Conservation (phyloP, 2,888 invertebrate genomes). For the Torymus auratus region DNA sequence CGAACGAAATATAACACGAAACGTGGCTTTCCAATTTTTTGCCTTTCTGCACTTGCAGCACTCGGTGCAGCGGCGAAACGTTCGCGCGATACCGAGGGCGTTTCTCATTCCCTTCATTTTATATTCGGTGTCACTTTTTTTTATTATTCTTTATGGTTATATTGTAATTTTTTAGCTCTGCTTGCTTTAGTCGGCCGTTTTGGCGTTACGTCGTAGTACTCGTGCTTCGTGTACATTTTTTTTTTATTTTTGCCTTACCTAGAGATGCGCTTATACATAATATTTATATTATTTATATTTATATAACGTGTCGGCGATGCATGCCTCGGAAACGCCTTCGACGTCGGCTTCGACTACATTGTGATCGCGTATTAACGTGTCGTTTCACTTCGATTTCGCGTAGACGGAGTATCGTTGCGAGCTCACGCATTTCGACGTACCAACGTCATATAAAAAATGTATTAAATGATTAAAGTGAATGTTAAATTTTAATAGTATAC, state of each 20-base stretch:
- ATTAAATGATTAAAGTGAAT: slow-evolving; percentile 40
- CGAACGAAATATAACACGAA: slow-evolving; percentile 6
- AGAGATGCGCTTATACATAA: slow-evolving; percentile 49
- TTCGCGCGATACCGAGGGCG: slow-evolving; percentile 11
- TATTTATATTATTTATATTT: slow-evolving; percentile 55
- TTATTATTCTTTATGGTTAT: slow-evolving; percentile 25
- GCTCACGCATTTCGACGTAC: slow-evolving; percentile 3
- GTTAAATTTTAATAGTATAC: slow-evolving; percentile 19
- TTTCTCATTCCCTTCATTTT: slow-evolving; percentile 23
- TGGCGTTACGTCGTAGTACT: background rate
- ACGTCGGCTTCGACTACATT: background rate
- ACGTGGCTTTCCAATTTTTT: background rate
- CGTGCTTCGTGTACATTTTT: background rate
- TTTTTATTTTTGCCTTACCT: slow-evolving; percentile 31
- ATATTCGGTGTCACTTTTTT: slow-evolving; percentile 1
- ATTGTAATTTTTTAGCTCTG: slow-evolving; percentile 19
- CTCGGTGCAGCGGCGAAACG: background rate
- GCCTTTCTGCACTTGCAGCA: slow-evolving; percentile 1
- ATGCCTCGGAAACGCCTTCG: slow-evolving; percentile 21
- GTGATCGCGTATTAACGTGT: background rate
- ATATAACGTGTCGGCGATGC: slow-evolving; percentile 26
- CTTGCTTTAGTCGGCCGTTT: slow-evolving; percentile 19
- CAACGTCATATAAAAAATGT: slow-evolving; percentile 33
- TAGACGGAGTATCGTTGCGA: background rate
- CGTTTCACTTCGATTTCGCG: background rate